These are phyloP conservation scores for Caenorhabditis sp. DNA, from an alignment of 2,888 invertebrate species.

Conservation along the genomic window DNA sequence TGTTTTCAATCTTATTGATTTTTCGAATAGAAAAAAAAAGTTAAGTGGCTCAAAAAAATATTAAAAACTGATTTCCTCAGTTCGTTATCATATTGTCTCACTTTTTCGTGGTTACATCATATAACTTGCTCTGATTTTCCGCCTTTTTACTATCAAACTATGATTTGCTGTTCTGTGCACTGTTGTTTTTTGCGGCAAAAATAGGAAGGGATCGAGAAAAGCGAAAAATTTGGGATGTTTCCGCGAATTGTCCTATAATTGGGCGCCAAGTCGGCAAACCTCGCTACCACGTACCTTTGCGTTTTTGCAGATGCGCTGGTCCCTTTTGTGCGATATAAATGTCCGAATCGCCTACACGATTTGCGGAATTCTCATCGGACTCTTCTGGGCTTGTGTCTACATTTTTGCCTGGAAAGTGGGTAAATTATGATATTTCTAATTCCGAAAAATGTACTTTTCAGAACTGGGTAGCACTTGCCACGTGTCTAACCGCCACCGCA, in stretches of 20 bases:
- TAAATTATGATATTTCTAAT: not conserved
- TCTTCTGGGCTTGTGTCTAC: constrained; percentile 37
- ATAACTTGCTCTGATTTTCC: constrained; percentile 47
- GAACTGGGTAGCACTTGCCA: constrained; percentile 50
- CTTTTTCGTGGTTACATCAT: constrained; percentile 34
- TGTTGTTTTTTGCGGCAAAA: constrained; percentile 4
- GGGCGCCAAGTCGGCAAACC: too few relatives aligned
- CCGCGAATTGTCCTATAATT: not conserved
- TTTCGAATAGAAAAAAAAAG: too few relatives aligned
- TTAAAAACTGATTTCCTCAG: not conserved
- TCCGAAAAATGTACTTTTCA: constrained; percentile 12
- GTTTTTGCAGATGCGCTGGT: constrained; percentile 23
- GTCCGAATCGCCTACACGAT: constrained; percentile 37
- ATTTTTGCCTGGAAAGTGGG: constrained; percentile 37
- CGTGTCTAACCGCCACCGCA: constrained; percentile 28
- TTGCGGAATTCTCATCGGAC: constrained; percentile 35
- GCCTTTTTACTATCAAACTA: constrained; percentile 23
- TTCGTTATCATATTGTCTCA: constrained; percentile 8
- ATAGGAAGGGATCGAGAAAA: not conserved
- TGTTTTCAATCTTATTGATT: too few relatives aligned
- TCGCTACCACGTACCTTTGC: not conserved
- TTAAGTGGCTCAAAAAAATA: too few relatives aligned
- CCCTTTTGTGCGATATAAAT: constrained; percentile 35
- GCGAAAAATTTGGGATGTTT: not conserved
- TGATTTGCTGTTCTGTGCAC: constrained; percentile 6